Base-by-base conservation (phyloP, 2,888 invertebrate species). In the Ophion slaviceki region DNA sequence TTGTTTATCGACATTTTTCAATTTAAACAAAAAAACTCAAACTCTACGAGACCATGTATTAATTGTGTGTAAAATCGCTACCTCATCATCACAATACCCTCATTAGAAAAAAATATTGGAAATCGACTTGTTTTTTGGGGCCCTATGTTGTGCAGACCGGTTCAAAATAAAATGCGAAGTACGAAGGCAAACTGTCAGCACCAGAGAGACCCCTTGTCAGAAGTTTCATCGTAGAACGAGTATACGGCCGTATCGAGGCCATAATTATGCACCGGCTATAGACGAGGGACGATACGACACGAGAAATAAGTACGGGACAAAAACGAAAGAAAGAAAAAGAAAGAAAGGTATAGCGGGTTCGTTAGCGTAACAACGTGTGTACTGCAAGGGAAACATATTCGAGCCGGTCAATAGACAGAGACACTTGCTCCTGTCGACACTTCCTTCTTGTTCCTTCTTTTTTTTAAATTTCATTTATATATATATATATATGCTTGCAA, bases 351-450 rank as follows among this genome's bases (percentile, higher is more conserved):
- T 71, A 66, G 80, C 67, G 70, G 76, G 80, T 84, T 84, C 84
- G 84, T 84, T 84, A 84, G 76, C 84, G 80, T 80, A 80, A 84
- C 84, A 80, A 84, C 80, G 71, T 76, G 47, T 28, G 47, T 70
- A 24, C 57, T 57, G 32, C 45, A 40, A 79, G 61, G 24, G 66
- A 28, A 59, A 74, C 24, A 71, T 45, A 67, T 67, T 61, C 45
- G 45, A n/a, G 45, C 61, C 66, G n/a, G 59, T 47, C n/a, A 36
- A 36, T 14, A 62, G n/a, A 62, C 36, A 61, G 20, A 66, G 28
- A 61, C 47, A 67, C 20, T 20, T 10, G 59, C 74, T 11, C 59
- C n/a, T 57, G 28, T 80, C 67, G 59, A 74, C 59, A 57, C 11
- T 77, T 24, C 14, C 11, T 14, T 8, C n/a, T 36, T 71, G 17